Conservation (phyloP, 2,113 vertebrate species). For the Zapornia atra region DNA sequence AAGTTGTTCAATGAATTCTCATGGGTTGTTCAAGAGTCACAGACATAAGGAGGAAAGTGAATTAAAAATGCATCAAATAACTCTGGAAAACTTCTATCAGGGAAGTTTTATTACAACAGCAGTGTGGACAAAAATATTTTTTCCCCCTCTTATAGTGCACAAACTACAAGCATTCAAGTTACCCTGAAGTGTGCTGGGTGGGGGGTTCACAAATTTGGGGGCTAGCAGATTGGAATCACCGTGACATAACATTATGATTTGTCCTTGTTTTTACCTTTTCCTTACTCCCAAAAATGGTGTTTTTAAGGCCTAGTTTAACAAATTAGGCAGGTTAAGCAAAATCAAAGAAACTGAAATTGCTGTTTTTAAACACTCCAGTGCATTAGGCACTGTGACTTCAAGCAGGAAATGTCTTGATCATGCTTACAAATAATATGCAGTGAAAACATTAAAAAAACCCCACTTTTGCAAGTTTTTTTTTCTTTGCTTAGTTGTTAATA, state of each 20-base stretch:
- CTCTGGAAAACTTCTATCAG: background rate
- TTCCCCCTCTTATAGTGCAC: background rate
- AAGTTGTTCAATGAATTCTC: background rate
- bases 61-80: background rate
- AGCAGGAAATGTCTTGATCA: background rate
- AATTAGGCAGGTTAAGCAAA: background rate
- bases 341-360: slow-evolving; percentile 56
- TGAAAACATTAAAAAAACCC: background rate
- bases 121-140: background rate
- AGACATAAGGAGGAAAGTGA: background rate
- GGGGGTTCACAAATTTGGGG: background rate
- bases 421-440: background rate
- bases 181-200: background rate
- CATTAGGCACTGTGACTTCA: background rate
- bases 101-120: background rate
- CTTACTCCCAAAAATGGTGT: background rate
- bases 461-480: background rate
- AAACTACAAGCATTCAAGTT: background rate
- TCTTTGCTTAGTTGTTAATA: background rate
- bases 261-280: background rate
- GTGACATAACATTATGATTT: background rate
- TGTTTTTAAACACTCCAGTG: slow-evolving; percentile 10
- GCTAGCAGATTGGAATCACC: background rate
- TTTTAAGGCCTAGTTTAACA: background rate
- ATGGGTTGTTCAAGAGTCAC: background rate